These are phyloP conservation scores for Calameuta idolon DNA, from an alignment of 2,888 invertebrate species.

Conservation along the genomic window DNA sequence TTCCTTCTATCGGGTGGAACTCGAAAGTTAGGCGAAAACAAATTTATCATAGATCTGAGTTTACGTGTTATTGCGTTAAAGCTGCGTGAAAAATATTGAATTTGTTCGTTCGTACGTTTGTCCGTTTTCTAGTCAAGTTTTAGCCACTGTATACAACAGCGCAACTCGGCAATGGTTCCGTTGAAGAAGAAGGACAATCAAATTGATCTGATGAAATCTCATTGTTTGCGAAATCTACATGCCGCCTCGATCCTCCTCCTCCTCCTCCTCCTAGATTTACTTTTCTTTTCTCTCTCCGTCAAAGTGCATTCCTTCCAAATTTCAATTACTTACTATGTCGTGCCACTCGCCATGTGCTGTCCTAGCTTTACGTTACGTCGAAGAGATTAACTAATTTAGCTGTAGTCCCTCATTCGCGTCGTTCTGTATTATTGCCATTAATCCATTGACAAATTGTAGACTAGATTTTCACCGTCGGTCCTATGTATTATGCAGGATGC, in stretches of 20 bases:
- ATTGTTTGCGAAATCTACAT: neutral
- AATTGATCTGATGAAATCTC: constrained; percentile 35
- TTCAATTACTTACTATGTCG: neutral
- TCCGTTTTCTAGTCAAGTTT: constrained; percentile 52
- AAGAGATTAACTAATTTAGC: neutral
- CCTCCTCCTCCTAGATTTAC: neutral
- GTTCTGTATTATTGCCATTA: neutral
- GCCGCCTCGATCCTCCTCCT: neutral
- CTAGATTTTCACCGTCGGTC: neutral
- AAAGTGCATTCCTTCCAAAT: neutral
- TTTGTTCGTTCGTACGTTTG: constrained; percentile 31
- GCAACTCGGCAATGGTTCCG: constrained; percentile 24
- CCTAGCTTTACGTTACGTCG: neutral
- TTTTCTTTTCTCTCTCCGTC: neutral
- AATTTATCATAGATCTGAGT: constrained; percentile 3
- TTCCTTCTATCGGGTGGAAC: neutral
- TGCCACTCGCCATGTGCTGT: neutral
- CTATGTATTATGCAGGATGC: neutral
- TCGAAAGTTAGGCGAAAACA: constrained; percentile 18
- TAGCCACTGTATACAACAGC: constrained; percentile 40
- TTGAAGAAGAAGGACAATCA: constrained; percentile 48
- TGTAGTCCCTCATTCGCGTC: neutral
- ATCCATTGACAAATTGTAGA: neutral
- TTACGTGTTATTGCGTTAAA: constrained; percentile 5
- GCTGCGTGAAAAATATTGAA: constrained; percentile 9